Conservation (phyloP, 2,797 vertebrate genomes). For the Enteromius trimaculatus region DNA sequence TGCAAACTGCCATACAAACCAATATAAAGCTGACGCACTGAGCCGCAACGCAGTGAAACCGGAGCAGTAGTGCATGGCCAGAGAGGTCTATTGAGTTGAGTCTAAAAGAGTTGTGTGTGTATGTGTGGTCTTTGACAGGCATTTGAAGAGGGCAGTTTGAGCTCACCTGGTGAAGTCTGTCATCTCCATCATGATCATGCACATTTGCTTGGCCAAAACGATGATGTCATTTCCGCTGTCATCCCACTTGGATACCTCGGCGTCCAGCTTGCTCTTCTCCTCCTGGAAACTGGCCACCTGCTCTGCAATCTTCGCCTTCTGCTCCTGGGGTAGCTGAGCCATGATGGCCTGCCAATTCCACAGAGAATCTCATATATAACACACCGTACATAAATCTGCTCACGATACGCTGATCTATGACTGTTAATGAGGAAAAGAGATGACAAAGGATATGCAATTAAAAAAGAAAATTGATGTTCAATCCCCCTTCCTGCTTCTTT, state of each 20-base stretch:
- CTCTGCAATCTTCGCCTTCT: slow-evolving; percentile 98
- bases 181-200: slow-evolving; percentile 99
- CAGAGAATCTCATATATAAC: slow-evolving; percentile 19
- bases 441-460: slow-evolving; percentile 36
- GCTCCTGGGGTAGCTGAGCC: slow-evolving; percentile 97
- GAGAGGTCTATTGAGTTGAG: slow-evolving; percentile 23
- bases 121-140: slow-evolving; percentile 94
- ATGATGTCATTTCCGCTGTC: slow-evolving; percentile 99
- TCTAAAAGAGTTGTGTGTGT: slow-evolving; percentile 57
- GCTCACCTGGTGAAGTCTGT: slow-evolving; percentile 99
- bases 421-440: slow-evolving; percentile 21
- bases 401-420: slow-evolving; percentile 35
- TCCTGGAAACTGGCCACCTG: slow-evolving; percentile 98
- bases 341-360: slow-evolving; percentile 88
- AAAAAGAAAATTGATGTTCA: slow-evolving; percentile 31
- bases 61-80: slow-evolving; percentile 36
- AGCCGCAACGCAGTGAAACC: slow-evolving; percentile 20
- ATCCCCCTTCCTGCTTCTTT: background rate
- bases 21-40: slow-evolving; percentile 37
- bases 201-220: slow-evolving; percentile 99
- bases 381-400: slow-evolving; percentile 1
- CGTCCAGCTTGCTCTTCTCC: slow-evolving; percentile 99
- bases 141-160: slow-evolving; percentile 96
- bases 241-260: slow-evolving; percentile 98
- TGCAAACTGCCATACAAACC: slow-evolving; percentile 36